Base-by-base conservation (phyloP, 2,888 invertebrate genomes). In the Ochropleura plecta region DNA sequence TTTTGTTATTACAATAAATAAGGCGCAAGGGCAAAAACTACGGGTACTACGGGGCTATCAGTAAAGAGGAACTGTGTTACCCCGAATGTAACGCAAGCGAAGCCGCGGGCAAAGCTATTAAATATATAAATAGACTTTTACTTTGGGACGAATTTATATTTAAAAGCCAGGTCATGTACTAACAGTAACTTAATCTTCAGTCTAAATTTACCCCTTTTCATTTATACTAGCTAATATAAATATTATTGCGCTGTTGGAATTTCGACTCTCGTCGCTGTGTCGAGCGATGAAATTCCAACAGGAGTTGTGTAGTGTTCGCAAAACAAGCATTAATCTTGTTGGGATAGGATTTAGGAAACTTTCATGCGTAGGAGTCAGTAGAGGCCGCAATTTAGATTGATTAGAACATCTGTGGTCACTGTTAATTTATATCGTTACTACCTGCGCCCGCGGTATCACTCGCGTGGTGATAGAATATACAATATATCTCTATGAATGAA, bases 251-350 rank as follows among this genome's bases (percentile, higher is more conserved):
- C 1, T n/a, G n/a, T 20, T 14, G 44, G n/a, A 62, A 44, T 14
- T n/a, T 14, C 4, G 44, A n/a, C 62, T 44, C 12, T 62, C 4
- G 14, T 12, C 7, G 8, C 4, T n/a, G 12, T n/a, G 44, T 12
- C n/a, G n/a, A 44, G n/a, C 1, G n/a, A n/a, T 62, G 62, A 62
- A 20, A n/a, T 42, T 62, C 16, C 5, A 16, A 30, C 8, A 59
- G 8, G 1, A 16, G 30, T 30, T 16, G 16, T 30, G 8, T 0
- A 40, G n/a, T 44, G 9, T 44, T n/a, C 10, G 12, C n/a, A n/a
- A 7, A 12, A 62, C 10, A 6, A 62, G 60, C 7, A 40, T 57
- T 57, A 70, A 51, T 79, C 55, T 51, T 49, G 6, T 55, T 48
- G 18, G 18, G 8, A 30, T 40, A 8, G 40, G n/a, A 55, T 62